Percentiles rank a stretch among this genome's conserved stretches.
Evolutionary conservation across 2,888 invertebrate genomes (phyloP).

Genomic region (Rutpela maculata): DNA sequence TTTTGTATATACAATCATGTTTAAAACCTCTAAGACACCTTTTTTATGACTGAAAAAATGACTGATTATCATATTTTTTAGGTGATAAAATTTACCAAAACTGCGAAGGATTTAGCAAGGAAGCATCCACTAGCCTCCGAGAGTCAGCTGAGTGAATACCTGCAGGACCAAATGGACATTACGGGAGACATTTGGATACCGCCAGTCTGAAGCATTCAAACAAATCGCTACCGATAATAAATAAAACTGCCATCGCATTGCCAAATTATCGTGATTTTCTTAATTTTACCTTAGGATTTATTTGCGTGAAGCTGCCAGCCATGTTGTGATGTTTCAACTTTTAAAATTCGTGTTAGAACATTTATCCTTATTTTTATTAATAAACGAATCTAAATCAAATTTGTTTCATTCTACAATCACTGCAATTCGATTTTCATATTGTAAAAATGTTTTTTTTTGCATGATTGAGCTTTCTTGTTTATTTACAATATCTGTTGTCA

Average conservation of each 20-base stretch:
- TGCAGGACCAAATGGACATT: conserved; percentile 73
- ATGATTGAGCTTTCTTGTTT: no score
- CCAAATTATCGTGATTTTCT: conserved; percentile 41
- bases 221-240: conserved; percentile 11
- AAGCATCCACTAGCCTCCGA: conserved; percentile 75
- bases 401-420: background rate
- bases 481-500: no score
- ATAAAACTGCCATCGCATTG: conserved; percentile 43
- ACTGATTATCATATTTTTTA: conserved; percentile 56
- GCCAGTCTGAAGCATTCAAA: conserved; percentile 69
- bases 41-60: conserved; percentile 9
- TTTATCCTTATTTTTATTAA: background rate
- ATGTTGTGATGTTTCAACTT: background rate
- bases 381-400: background rate
- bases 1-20: no score
- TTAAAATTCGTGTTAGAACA: background rate
- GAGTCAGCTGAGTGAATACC: conserved; percentile 74
- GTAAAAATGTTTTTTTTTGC: no score
- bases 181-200: conserved; percentile 77
- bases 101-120: conserved; percentile 74
- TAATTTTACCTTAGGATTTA: conserved; percentile 3
- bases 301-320: background rate
- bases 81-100: conserved; percentile 73
- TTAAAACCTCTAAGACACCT: no score
- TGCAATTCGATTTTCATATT: no score